phyloP scores from a whole-genome alignment of 1,140 invertebrate genomes.

The Aethina tumida region DNA sequence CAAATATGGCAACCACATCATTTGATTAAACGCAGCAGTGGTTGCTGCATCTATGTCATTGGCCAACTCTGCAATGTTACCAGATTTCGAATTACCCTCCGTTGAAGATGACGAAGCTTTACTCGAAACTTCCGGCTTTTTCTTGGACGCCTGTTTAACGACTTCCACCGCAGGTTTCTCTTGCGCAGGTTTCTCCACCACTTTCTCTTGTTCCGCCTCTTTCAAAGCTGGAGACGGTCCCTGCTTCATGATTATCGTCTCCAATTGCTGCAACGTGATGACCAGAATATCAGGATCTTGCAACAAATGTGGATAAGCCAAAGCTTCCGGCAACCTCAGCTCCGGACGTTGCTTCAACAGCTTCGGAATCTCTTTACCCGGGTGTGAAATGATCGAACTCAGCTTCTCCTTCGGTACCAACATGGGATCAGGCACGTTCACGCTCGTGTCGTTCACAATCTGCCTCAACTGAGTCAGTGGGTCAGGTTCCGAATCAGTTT shows the following conservation, averaged over 20 bases:
- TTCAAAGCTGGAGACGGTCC: conserved; percentile 24
- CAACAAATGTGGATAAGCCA: conserved; percentile 57
- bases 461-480: conserved; percentile 62
- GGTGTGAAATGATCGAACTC: conserved; percentile 56
- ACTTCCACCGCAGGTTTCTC: conserved; percentile 3
- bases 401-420: conserved; percentile 65
- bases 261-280: conserved; percentile 63
- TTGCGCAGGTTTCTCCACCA: conserved; percentile 26
- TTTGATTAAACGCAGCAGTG: conserved; percentile 54
- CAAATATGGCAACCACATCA: conserved; percentile 59
- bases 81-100: conserved; percentile 15
- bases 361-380: conserved; percentile 64
- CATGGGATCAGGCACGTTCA: conserved; percentile 68
- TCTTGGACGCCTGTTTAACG: conserved; percentile 1
- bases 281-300: conserved; percentile 70
- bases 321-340: conserved; percentile 56
- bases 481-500: conserved; percentile 44
- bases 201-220: conserved; percentile 13
- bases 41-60: conserved; percentile 55
- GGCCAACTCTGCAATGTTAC: conserved; percentile 35
- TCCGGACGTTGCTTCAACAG: conserved; percentile 58
- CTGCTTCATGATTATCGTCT: conserved; percentile 54
- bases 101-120: conserved; percentile 7
- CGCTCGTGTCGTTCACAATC: conserved; percentile 54
- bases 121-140: conserved; percentile 2